Evolutionary conservation across 2,113 vertebrate species (phyloP).

Genomic region (Cisticola juncidis): DNA sequence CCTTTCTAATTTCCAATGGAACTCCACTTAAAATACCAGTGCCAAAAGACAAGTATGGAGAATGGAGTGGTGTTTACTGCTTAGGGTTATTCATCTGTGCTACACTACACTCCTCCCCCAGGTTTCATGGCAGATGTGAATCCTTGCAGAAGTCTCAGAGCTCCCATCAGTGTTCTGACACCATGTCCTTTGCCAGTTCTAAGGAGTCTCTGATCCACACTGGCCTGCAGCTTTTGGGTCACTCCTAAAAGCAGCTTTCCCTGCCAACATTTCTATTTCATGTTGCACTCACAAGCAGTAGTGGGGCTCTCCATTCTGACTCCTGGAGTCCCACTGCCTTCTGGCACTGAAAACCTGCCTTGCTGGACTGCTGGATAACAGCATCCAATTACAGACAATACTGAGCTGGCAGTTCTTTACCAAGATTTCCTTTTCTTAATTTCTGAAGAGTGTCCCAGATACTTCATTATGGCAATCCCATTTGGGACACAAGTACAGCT

Average conservation of each 20-base stretch:
- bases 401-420: neutral
- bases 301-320: neutral
- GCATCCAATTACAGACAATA: neutral
- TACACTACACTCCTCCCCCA: neutral
- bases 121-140: neutral
- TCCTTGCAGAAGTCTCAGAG: neutral
- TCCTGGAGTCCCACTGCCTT: neutral
- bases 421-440: neutral
- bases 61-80: neutral
- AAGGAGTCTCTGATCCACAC: neutral
- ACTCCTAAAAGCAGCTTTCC: neutral
- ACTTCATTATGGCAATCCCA: neutral
- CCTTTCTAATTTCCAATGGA: conserved; percentile 7
- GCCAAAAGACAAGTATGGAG: neutral
- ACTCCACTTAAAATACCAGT: neutral
- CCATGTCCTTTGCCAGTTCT: neutral
- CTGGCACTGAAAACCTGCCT: neutral
- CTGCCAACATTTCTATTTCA: neutral
- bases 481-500: neutral
- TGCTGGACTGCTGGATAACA: neutral
- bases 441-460: conserved; percentile 8
- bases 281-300: neutral
- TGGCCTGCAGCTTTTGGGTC: neutral
- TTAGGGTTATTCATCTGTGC: neutral
- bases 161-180: neutral